phyloP scores from a whole-genome alignment of 2,113 vertebrate species.

The Rhinopithecus roxellana region DNA sequence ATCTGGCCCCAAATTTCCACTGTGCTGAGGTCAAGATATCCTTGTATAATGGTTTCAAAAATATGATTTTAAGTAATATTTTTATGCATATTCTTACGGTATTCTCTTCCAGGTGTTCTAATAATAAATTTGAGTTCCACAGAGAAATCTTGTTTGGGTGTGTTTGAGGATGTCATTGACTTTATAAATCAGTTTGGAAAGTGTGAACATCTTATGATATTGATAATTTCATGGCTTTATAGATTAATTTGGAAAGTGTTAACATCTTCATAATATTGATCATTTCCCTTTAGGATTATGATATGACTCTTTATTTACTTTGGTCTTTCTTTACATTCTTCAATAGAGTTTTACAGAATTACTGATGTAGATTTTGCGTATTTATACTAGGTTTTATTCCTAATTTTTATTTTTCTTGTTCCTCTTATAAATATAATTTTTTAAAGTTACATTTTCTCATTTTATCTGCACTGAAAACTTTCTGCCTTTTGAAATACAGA shows the following conservation, averaged over 20 bases:
- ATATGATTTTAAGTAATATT: not conserved
- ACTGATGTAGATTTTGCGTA: not conserved
- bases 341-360: not conserved
- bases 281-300: not conserved
- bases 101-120: not conserved
- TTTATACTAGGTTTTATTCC: not conserved
- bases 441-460: not conserved
- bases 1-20: not conserved
- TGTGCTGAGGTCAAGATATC: not conserved
- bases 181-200: not conserved
- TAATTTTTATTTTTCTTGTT: not conserved
- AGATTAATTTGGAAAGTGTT: not conserved
- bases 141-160: not conserved
- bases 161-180: not conserved
- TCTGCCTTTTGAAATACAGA: not conserved
- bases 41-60: not conserved
- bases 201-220: not conserved
- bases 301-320: not conserved
- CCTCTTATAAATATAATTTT: not conserved
- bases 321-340: not conserved
- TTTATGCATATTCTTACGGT: not conserved
- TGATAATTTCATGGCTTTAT: not conserved
- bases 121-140: not conserved
- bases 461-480: not conserved
- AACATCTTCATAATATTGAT: not conserved